Percentiles rank a stretch among this genome's conserved stretches.
Conservation (phyloP, 2,113 vertebrate species). For the Saccopteryx bilineata region DNA sequence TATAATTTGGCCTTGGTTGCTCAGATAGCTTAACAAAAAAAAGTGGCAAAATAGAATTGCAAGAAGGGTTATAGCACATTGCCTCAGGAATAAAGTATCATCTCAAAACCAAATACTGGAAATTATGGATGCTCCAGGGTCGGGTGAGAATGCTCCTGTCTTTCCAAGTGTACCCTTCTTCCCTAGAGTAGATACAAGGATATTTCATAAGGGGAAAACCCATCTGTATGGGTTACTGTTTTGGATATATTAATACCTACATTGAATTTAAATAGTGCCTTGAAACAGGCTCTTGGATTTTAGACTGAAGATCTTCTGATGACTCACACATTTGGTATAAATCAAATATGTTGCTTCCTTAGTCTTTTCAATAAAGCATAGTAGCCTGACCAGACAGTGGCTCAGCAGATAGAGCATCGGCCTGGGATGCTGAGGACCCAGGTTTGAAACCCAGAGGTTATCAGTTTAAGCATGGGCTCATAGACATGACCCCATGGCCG, state of each 20-base stretch:
- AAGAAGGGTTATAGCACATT: background rate
- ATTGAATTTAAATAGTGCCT: background rate
- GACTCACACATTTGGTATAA: background rate
- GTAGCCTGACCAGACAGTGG: background rate
- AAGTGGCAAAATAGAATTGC: background rate
- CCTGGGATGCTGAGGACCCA: too few species aligned
- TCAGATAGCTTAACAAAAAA: background rate
- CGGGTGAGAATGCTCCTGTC: background rate
- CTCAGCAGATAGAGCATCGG: too few species aligned
- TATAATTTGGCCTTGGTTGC: constrained; percentile 43
- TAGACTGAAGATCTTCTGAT: background rate
- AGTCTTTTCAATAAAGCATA: background rate
- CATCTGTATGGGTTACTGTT: background rate
- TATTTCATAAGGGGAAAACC: background rate
- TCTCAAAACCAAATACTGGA: background rate
- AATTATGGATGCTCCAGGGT: background rate
- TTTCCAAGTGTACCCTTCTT: background rate
- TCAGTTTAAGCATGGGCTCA: too few species aligned
- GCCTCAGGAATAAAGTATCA: background rate
- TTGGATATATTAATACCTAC: background rate
- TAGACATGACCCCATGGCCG: too few species aligned
- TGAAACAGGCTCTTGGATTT: background rate
- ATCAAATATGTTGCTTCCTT: background rate
- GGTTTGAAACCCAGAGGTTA: too few species aligned
- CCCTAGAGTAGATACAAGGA: background rate